A percentile compares a stretch with the other conserved stretches of the same genome.
Evolutionary conservation across 2,113 vertebrate genomes (phyloP).

Genomic region (Bujurquina vittata): DNA sequence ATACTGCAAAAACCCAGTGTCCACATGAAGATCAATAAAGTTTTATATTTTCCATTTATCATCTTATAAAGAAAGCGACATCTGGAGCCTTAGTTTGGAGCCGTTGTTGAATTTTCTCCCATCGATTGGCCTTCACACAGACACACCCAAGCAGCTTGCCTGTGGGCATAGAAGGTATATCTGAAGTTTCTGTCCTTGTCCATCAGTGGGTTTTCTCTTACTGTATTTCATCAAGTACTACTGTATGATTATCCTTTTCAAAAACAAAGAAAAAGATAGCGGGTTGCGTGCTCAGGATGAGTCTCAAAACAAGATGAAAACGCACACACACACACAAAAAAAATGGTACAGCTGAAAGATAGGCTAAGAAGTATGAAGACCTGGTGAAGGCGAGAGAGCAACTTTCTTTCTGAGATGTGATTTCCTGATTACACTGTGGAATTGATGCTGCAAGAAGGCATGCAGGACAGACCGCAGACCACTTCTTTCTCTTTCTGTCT

Average conservation of each 20-base stretch:
- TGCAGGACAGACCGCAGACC: constrained; percentile 14
- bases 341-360: background rate
- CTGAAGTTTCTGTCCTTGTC: constrained; percentile 8
- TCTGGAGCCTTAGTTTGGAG: constrained; percentile 19
- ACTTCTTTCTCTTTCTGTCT: constrained; percentile 8
- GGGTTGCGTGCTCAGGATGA: background rate
- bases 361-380: constrained; percentile 4
- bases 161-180: background rate
- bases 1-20: background rate
- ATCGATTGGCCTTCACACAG: background rate
- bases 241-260: constrained; percentile 21
- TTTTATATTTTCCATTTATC: constrained; percentile 15
- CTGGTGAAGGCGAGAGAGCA: background rate
- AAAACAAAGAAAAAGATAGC: background rate
- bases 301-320: background rate
- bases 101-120: constrained; percentile 22
- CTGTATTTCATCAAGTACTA: constrained; percentile 21
- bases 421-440: constrained; percentile 1
- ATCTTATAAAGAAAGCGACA: constrained; percentile 25
- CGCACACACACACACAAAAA: rapidly evolving
- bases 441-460: background rate
- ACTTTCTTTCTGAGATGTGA: background rate
- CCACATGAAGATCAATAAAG: constrained; percentile 35
- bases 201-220: constrained; percentile 39
- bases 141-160: background rate